Percentiles rank a stretch among this genome's conserved stretches.
Evolutionary conservation across 2,888 invertebrate species (phyloP).

Genomic region (Ectropis crepuscularia): DNA sequence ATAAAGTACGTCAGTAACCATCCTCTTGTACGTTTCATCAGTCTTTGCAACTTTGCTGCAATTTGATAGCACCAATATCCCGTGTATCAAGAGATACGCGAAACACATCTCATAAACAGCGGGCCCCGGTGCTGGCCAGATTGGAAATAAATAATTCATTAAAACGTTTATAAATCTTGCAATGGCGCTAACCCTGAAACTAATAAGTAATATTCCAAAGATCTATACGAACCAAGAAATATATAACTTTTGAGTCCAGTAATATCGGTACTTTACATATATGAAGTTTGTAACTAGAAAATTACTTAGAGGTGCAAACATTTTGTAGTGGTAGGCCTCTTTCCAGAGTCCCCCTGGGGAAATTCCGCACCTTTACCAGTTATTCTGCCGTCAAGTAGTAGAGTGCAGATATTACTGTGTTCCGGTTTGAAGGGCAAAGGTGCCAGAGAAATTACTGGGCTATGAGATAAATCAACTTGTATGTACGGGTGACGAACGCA

Average conservation of each 20-base stretch:
- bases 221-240: background rate
- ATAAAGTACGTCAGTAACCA: background rate
- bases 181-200: background rate
- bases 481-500: no score
- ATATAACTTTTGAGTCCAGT: background rate
- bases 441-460: no score
- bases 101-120: conserved; percentile 48
- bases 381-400: no score
- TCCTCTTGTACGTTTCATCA: background rate
- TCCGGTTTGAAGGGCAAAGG: no score
- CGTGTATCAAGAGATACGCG: conserved; percentile 32
- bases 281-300: no score
- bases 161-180: conserved; percentile 9
- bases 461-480: no score
- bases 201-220: background rate
- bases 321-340: no score
- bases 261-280: no score
- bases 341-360: no score
- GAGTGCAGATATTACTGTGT: no score
- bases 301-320: no score
- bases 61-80: conserved; percentile 25
- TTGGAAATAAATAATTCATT: conserved; percentile 58
- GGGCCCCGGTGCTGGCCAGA: conserved; percentile 41
- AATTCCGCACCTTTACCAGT: no score
- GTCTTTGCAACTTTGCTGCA: conserved; percentile 7